Evolutionary conservation across 2,888 invertebrate genomes (phyloP).

Genomic region (Mantis religiosa): DNA sequence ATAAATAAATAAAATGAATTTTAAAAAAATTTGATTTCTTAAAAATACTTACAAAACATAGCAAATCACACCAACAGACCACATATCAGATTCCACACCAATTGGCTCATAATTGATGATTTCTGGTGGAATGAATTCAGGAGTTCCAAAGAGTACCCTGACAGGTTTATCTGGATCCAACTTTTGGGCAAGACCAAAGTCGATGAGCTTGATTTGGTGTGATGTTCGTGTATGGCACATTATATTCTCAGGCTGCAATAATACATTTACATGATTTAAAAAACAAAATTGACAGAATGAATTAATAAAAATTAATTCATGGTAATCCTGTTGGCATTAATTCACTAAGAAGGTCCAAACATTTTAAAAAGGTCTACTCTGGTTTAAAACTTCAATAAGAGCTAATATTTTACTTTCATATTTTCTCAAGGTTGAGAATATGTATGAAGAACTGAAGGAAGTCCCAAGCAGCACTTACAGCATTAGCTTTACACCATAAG

Average conservation of each 20-base stretch:
- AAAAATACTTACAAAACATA: constrained; percentile 76
- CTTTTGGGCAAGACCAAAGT: constrained; percentile 84
- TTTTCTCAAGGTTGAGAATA: not conserved
- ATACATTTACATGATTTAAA: not conserved
- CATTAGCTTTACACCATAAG: too few relatives aligned
- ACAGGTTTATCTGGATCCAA: constrained; percentile 63
- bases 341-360: too few relatives aligned
- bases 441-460: not conserved
- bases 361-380: too few relatives aligned
- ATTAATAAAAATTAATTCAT: too few relatives aligned
- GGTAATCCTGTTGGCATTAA: too few relatives aligned
- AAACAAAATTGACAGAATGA: too few relatives aligned
- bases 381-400: too few relatives aligned
- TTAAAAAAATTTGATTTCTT: not conserved
- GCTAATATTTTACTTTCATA: not conserved
- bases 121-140: constrained; percentile 90
- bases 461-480: too few relatives aligned
- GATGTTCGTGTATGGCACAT: constrained; percentile 83
- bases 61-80: constrained; percentile 91
- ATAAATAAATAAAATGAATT: not conserved
- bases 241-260: constrained; percentile 81
- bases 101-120: constrained; percentile 87
- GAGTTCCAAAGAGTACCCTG: constrained; percentile 80
- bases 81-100: constrained; percentile 84
- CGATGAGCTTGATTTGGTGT: constrained; percentile 86